phyloP scores from a whole-genome alignment of 2,797 vertebrate genomes.

The Myiothlypis coronata region DNA sequence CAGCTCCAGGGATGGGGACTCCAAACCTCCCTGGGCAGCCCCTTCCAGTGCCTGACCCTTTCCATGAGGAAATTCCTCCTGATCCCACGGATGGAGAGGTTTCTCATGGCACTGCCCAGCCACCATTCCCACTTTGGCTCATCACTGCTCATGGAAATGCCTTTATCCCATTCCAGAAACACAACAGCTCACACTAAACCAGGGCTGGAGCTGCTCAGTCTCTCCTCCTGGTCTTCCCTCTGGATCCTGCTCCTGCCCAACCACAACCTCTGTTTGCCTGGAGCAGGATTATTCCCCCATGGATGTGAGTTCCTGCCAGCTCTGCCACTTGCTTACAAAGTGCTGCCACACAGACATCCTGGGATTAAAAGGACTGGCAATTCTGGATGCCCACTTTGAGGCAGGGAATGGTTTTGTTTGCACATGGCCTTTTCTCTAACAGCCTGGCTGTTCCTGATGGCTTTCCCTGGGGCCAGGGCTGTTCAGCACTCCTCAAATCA shows the following conservation, averaged over 20 bases:
- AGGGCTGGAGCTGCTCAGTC: not conserved
- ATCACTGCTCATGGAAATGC: rapidly evolving
- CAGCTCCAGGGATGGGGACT: not conserved
- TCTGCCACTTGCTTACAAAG: rapidly evolving
- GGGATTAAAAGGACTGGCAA: not conserved
- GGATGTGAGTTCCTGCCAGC: not conserved
- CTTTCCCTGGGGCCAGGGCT: not conserved
- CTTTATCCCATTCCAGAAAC: rapidly evolving
- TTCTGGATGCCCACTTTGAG: not conserved
- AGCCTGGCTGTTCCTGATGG: not conserved
- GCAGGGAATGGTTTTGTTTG: not conserved
- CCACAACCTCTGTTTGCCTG: not conserved
- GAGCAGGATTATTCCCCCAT: not conserved
- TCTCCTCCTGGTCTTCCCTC: not conserved
- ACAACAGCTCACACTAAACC: not conserved
- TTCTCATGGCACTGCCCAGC: not conserved
- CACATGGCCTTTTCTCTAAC: not conserved
- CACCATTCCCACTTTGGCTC: not conserved
- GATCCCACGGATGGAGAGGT: not conserved
- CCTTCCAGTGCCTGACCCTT: not conserved
- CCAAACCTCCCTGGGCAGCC: not conserved
- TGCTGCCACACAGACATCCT: not conserved
- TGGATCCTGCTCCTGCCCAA: not conserved
- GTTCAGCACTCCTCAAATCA: not conserved
- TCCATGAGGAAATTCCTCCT: not conserved